Percentiles rank a stretch among this genome's conserved stretches.
Evolutionary conservation across 2,888 invertebrate species (phyloP).

Genomic region (Hyles lineata): DNA sequence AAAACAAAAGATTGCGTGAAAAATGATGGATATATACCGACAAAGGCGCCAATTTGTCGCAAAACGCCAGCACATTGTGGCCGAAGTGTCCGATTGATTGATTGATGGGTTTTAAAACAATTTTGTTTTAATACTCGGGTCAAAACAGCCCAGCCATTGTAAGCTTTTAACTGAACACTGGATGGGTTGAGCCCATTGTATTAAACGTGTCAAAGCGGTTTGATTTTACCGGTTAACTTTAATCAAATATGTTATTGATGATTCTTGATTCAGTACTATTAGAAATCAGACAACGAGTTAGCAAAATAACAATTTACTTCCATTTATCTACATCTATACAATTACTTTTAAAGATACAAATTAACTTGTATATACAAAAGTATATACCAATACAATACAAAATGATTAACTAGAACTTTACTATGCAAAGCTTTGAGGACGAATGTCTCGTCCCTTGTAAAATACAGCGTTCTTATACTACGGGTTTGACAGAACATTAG

Average conservation of each 20-base stretch:
- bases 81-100: conserved; percentile 43
- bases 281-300: too few species aligned
- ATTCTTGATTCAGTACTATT: neutral
- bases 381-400: too few species aligned
- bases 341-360: too few species aligned
- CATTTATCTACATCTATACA: too few species aligned
- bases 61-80: conserved; percentile 36
- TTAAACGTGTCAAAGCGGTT: neutral
- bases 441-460: too few species aligned
- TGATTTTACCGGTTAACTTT: neutral
- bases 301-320: too few species aligned
- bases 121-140: conserved; percentile 34
- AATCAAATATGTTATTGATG: neutral
- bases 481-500: too few species aligned
- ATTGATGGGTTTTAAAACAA: conserved; percentile 46
- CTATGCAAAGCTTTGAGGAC: too few species aligned
- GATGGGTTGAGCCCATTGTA: neutral
- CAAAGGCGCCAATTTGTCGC: conserved; percentile 36
- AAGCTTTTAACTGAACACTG: neutral
- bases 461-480: too few species aligned
- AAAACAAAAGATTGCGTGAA: conserved; percentile 32
- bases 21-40: conserved; percentile 36
- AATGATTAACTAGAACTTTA: too few species aligned
- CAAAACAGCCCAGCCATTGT: conserved; percentile 34
- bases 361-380: too few species aligned